Evolutionary conservation across 1,140 invertebrate genomes (phyloP), one percentile per base, ranked within the genome.

Genomic region (Drosophila malerkotliana): DNA sequence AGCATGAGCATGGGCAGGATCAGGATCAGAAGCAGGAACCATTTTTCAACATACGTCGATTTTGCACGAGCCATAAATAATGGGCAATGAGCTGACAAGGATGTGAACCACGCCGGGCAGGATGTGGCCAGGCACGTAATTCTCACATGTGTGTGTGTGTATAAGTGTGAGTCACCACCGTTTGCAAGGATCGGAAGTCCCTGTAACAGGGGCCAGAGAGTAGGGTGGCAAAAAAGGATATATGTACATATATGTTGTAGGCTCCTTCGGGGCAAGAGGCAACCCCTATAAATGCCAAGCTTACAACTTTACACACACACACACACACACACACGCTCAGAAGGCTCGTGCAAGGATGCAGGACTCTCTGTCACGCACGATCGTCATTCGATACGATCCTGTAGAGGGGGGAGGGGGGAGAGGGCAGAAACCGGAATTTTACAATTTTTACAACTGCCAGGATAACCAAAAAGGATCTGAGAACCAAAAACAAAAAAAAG

Each of bases 21-120:
- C 18, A 18, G 44, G 18, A 47, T 26, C 49, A 48, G 30, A 30
- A 62, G 34, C 14, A 66, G 58, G 67, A 72, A 77, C 77, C 72
- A 88, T 88, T 88, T 88, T 88, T 88, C 83, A 88, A 68, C 83
- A 82, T 51, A 71, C 72, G 76, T 62, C 74, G 82, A 85, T 87
- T 85, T 88, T 79, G 79, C 83, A 87, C 83, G 79, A 87, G 83
- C 79, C 79, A 87, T 87, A 88, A 87, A 87, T 87, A 79, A 87
- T 83, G 52, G 73, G 41, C 61, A 79, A 82, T 62, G 56, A 82
- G 78, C 62, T 67, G 62, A 77, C 73, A 77, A 52, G 72, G 61
- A 76, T 67, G 72, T 60, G 57, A 61, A 66, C 61, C 49, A 47
- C 37, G 32, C 49, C 39, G 79, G 73, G 32, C 49, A 54, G 79